Percentiles rank a stretch among this genome's conserved stretches.
phyloP scores from a whole-genome alignment of 2,888 invertebrate genomes.

The Magallana nippona region DNA sequence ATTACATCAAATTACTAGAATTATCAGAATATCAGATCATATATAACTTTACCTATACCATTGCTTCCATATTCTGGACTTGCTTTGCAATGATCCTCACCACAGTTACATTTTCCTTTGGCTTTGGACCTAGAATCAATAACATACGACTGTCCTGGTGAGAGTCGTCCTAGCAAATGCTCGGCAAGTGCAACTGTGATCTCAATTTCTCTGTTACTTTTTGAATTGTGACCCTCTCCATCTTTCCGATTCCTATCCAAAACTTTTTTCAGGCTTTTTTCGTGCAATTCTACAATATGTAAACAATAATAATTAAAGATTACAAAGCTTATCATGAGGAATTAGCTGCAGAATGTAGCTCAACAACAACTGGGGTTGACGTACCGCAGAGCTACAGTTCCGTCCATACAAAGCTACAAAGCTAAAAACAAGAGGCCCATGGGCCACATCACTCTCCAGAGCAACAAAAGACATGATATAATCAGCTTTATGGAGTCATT shows the following conservation, averaged over 20 bases:
- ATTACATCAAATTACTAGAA: no score
- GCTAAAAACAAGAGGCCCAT: no score
- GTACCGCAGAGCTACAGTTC: no score
- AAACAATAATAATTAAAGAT: no score
- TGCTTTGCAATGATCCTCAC: conserved; percentile 11
- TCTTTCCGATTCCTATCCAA: neutral
- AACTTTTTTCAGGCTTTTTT: conserved; percentile 24
- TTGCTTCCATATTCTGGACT: conserved; percentile 12
- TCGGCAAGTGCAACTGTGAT: conserved; percentile 32
- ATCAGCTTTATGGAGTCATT: no score
- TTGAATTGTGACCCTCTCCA: neutral
- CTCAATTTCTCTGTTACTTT: neutral
- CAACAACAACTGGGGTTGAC: no score
- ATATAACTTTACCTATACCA: conserved; percentile 25
- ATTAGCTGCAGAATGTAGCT: no score
- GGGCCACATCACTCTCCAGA: no score
- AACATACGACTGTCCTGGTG: conserved; percentile 34
- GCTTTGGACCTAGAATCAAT: neutral
- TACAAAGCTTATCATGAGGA: no score
- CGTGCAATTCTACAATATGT: conserved; percentile 28
- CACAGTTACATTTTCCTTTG: conserved; percentile 24
- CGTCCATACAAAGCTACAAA: no score
- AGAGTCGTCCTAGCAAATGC: conserved; percentile 35
- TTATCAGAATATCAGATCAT: no score
- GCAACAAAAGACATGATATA: no score